Evolutionary conservation across 1,140 invertebrate species (phyloP), one percentile per base, ranked within the genome.

Genomic region (Anastatus disparis): DNA sequence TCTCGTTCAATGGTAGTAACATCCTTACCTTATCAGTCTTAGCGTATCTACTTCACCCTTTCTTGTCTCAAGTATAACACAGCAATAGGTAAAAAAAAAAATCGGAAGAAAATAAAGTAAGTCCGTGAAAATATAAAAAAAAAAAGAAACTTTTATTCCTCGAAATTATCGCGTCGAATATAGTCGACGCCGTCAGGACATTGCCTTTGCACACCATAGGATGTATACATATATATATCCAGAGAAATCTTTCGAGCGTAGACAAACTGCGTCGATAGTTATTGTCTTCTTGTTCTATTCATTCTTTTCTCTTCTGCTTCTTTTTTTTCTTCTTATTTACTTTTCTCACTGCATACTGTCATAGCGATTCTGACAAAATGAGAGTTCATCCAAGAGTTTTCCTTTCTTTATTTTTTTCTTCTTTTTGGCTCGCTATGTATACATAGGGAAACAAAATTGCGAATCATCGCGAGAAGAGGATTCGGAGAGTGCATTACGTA

Each of bases 401-500:
- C 56, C 40, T n/a, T n/a, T n/a, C n/a, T n/a, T n/a, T n/a, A n/a
- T n/a, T n/a, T n/a, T n/a, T n/a, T n/a, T n/a, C n/a, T n/a, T n/a
- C n/a, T n/a, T n/a, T n/a, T n/a, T n/a, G n/a, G n/a, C n/a, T n/a
- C n/a, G n/a, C n/a, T n/a, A n/a, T n/a, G n/a, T n/a, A n/a, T n/a
- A n/a, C n/a, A n/a, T n/a, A n/a, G n/a, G n/a, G n/a, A n/a, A 26
- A 24, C 48, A 35, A 50, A 56, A 59, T 71, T 58, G 27, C 69
- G 69, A 59, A 71, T 64, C 62, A 65, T 71, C 50, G 52, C 20
- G 24, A 3, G 62, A 1, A n/a, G n/a, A n/a, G n/a, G n/a, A n/a
- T n/a, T n/a, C n/a, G 31, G 31, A 24, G 63, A 72, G 70, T 72
- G 70, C 70, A 72, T 72, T 72, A 67, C 70, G 63, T 72, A 66